phyloP scores from a whole-genome alignment of 2,888 invertebrate species.

The Arrhopalites spinosus region DNA sequence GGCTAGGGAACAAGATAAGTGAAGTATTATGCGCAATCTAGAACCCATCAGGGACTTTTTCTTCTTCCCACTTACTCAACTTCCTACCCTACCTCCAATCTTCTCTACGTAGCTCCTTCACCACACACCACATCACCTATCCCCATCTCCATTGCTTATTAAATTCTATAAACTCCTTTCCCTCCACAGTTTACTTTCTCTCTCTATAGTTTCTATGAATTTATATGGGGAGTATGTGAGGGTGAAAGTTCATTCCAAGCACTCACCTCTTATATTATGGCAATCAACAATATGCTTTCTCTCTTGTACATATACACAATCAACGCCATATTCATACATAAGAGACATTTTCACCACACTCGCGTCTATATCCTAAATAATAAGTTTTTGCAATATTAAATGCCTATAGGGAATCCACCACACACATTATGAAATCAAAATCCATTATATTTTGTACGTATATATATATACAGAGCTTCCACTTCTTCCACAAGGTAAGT shows the following conservation, averaged over 20 bases:
- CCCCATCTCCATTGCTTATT: not conserved
- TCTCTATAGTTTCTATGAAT: not conserved
- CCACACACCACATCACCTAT: not conserved
- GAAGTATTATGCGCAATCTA: slow-evolving; percentile 15
- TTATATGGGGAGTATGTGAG: not conserved
- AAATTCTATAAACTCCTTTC: not conserved
- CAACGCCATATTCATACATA: no score
- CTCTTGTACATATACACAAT: no score
- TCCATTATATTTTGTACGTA: no score
- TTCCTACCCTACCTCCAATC: not conserved
- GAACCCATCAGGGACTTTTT: slow-evolving; percentile 19
- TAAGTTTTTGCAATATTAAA: no score
- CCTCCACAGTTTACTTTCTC: not conserved
- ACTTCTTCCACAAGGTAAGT: not conserved
- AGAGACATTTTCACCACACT: no score
- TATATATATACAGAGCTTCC: no score
- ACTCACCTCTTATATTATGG: not conserved
- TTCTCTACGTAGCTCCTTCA: not conserved
- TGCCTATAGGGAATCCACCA: no score
- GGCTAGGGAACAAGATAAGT: not conserved
- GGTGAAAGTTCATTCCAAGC: not conserved
- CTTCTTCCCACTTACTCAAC: not conserved
- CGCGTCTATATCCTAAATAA: no score
- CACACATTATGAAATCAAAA: no score
- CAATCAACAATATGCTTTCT: no score